A percentile compares a stretch with the other conserved stretches of the same genome.
Conservation (phyloP, 92 coral and sea anemone genomes). For the Epizoanthus scotinus region DNA sequence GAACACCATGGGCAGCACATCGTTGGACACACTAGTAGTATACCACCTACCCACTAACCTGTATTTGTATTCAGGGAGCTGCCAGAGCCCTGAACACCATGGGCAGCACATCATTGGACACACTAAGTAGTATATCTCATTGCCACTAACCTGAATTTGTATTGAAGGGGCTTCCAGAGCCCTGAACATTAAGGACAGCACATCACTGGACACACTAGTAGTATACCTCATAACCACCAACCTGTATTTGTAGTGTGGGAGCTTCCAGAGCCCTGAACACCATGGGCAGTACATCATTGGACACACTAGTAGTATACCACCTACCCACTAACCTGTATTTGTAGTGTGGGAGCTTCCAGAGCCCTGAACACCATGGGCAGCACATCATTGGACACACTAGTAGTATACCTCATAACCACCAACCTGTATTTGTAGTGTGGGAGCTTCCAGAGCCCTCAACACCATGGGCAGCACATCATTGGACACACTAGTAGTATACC, state of each 20-base stretch:
- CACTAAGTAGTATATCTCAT: no score
- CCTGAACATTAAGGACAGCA: conserved; percentile 91
- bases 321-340: conserved; percentile 72
- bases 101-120: conserved; percentile 83
- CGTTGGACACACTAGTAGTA: no score
- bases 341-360: conserved; percentile 85
- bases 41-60: no score
- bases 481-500: not conserved
- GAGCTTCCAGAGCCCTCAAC: conserved; percentile 90
- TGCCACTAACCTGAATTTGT: conserved; percentile 84
- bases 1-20: no score
- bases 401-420: not conserved
- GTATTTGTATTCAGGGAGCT: conserved; percentile 87
- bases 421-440: conserved; percentile 95
- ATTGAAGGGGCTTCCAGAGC: conserved; percentile 88
- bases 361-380: conserved; percentile 97
- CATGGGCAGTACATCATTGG: no score
- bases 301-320: no score
- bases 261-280: no score
- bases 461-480: conserved; percentile 97
- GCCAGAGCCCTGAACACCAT: conserved; percentile 96
- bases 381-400: conserved; percentile 64
- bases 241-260: no score
- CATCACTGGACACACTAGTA: conserved; percentile 59
- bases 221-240: no score